These are phyloP conservation scores for Sphenodon punctatus DNA, from an alignment of 2,797 vertebrate genomes.

Conservation along the genomic window DNA sequence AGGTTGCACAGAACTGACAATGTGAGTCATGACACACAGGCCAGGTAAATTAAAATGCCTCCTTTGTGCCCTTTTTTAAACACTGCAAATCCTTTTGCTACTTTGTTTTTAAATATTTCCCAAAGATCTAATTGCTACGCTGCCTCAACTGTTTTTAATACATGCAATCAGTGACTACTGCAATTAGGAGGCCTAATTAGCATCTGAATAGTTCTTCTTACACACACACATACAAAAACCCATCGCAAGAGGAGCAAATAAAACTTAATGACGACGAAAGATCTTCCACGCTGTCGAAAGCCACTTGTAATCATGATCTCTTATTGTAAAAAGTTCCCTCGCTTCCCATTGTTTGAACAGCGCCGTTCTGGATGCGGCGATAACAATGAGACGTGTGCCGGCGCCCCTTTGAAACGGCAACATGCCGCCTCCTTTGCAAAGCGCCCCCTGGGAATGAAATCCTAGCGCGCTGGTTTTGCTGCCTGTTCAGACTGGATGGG, in stretches of 20 bases:
- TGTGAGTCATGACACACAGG: no score
- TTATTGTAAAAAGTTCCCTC: constrained; percentile 1
- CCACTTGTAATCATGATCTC: constrained; percentile 27
- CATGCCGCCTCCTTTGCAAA: background rate
- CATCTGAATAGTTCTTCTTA: constrained; percentile 59
- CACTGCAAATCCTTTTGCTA: constrained; percentile 7
- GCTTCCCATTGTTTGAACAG: background rate
- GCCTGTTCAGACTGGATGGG: no score
- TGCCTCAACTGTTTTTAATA: constrained; percentile 69
- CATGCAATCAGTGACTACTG: constrained; percentile 65
- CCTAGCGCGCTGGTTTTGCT: background rate
- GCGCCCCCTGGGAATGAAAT: background rate
- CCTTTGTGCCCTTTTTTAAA: background rate
- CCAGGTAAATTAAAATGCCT: background rate
- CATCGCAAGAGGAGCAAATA: constrained; percentile 43
- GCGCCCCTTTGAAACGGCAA: background rate
- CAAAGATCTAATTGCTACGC: constrained; percentile 45
- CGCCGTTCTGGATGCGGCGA: background rate
- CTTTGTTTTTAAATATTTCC: constrained; percentile 69
- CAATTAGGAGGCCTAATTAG: constrained; percentile 73
- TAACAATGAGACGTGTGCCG: background rate
- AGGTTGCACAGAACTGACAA: no score
- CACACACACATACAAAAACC: constrained; percentile 42
- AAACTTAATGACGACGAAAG: constrained; percentile 34
- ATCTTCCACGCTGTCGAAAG: background rate